Conservation (phyloP, 1,140 invertebrate species). For the Gryllus bimaculatus region DNA sequence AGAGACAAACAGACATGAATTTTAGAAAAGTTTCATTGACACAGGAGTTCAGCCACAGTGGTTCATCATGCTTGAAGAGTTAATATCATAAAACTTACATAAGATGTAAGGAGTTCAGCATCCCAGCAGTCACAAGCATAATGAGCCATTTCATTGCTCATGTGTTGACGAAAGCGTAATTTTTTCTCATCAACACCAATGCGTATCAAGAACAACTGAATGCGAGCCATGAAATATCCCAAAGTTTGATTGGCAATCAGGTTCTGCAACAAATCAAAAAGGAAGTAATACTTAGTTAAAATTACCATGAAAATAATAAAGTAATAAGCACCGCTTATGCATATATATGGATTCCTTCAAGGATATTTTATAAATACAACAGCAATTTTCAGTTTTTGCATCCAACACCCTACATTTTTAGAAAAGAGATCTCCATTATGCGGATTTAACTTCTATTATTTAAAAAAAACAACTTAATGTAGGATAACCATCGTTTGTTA, state of each 20-base stretch:
- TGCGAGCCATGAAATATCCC: slow-evolving; percentile 96
- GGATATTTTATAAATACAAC: too few species aligned
- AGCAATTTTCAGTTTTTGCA: too few species aligned
- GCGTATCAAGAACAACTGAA: slow-evolving; percentile 79
- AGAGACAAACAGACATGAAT: too few species aligned
- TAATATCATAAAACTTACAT: slow-evolving; percentile 42
- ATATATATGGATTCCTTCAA: too few species aligned
- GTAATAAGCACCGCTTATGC: not conserved
- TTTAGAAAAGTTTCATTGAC: too few species aligned
- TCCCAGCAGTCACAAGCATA: slow-evolving; percentile 99
- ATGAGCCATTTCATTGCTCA: slow-evolving; percentile 99
- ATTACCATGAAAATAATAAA: not conserved
- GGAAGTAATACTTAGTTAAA: not conserved
- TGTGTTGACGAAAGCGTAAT: slow-evolving; percentile 93
- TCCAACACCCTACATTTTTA: too few species aligned
- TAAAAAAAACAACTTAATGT: too few species aligned
- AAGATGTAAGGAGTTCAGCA: slow-evolving; percentile 90
- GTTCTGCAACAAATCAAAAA: slow-evolving; percentile 43
- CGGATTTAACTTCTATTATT: too few species aligned
- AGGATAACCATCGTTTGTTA: too few species aligned
- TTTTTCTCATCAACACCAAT: slow-evolving; percentile 80
- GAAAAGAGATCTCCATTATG: too few species aligned
- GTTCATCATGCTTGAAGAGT: too few species aligned
- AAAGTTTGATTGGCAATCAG: slow-evolving; percentile 94
- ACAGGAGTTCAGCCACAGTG: too few species aligned